Evolutionary conservation across 2,888 invertebrate species (phyloP).

Genomic region (Drosophila mimica): DNA sequence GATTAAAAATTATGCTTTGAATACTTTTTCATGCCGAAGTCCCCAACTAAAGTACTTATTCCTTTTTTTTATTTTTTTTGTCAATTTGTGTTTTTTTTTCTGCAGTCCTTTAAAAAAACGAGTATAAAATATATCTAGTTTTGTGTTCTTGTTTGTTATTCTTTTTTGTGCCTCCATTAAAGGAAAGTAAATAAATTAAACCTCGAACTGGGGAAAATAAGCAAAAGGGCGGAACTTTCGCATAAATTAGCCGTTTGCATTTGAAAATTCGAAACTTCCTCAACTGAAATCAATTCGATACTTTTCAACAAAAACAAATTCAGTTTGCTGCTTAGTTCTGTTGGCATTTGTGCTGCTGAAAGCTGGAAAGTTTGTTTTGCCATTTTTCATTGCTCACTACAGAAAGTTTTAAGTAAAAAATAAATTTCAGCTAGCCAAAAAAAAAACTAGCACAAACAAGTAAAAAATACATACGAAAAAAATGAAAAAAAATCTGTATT

Average conservation of each 20-base stretch:
- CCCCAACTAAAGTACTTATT: background rate
- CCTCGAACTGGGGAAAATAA: slow-evolving; percentile 41
- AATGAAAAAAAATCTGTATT: slow-evolving; percentile 35
- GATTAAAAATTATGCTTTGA: background rate
- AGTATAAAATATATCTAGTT: slow-evolving; percentile 9
- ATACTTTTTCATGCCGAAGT: background rate
- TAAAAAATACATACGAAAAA: slow-evolving; percentile 14
- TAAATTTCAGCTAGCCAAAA: slow-evolving; percentile 71
- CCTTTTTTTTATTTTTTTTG: background rate
- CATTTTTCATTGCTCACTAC: slow-evolving; percentile 79
- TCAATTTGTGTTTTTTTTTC: background rate
- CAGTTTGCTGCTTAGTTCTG: slow-evolving; percentile 30
- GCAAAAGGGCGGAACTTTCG: slow-evolving; percentile 71
- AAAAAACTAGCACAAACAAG: slow-evolving; percentile 50
- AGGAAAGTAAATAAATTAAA: slow-evolving; percentile 74
- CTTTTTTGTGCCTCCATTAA: slow-evolving; percentile 31
- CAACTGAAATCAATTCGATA: slow-evolving; percentile 76
- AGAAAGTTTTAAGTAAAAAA: slow-evolving; percentile 80
- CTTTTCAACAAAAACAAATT: slow-evolving; percentile 68
- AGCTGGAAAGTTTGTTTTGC: slow-evolving; percentile 76
- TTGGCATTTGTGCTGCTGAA: slow-evolving; percentile 65
- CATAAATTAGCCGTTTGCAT: slow-evolving; percentile 80
- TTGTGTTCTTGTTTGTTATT: slow-evolving; percentile 10
- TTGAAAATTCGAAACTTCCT: slow-evolving; percentile 72
- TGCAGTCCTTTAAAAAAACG: background rate